phyloP scores from a whole-genome alignment of 92 coral and sea anemone species.

The Hydrozoanthus gracilis region DNA sequence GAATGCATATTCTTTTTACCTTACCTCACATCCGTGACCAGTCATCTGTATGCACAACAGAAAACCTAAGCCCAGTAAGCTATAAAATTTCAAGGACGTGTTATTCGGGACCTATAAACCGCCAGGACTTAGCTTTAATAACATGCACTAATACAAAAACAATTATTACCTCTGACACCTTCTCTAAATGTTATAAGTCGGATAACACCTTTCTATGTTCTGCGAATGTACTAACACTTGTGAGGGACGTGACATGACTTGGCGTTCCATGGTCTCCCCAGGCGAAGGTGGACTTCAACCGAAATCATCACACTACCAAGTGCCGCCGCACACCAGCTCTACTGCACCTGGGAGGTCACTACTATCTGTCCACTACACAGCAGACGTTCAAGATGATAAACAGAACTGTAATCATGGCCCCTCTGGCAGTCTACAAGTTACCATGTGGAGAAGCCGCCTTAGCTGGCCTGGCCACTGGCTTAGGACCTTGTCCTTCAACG shows the following conservation, averaged over 20 bases:
- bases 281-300: conserved; percentile 4
- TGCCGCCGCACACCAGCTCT: conserved; percentile 26
- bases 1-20: conserved; percentile 36
- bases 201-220: conserved; percentile 45
- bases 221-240: conserved; percentile 21
- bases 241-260: conserved; percentile 36
- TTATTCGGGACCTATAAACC: conserved; percentile 24
- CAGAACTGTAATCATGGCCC: conserved; percentile 17
- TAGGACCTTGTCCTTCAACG: conserved; percentile 36
- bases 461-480: conserved; percentile 41
- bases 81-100: conserved; percentile 35
- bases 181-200: conserved; percentile 9
- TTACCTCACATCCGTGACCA: conserved; percentile 1
- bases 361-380: conserved; percentile 22
- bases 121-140: conserved; percentile 24
- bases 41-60: neutral
- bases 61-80: conserved; percentile 6
- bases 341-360: conserved; percentile 49
- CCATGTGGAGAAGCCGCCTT: conserved; percentile 37
- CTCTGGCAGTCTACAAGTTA: conserved; percentile 16
- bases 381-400: conserved; percentile 18
- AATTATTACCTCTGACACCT: conserved; percentile 18
- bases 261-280: conserved; percentile 43
- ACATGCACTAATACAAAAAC: conserved; percentile 42
- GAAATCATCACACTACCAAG: conserved; percentile 13